Conservation (phyloP, 2,888 invertebrate genomes). For the Lysandra coridon region DNA sequence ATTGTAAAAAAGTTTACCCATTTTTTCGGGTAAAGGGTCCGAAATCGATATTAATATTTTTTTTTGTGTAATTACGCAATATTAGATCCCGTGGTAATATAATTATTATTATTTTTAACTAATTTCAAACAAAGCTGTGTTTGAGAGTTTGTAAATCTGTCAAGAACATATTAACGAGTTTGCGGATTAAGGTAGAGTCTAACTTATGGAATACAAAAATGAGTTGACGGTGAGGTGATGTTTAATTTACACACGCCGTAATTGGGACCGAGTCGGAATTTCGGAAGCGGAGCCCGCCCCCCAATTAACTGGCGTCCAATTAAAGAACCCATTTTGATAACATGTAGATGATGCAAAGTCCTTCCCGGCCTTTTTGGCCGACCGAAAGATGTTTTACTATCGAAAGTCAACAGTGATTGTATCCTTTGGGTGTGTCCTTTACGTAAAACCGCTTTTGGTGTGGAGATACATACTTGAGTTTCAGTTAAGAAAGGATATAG, state of each 20-base stretch:
- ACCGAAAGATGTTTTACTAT: background rate
- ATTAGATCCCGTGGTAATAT: no score
- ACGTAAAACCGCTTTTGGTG: background rate
- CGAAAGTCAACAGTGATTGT: background rate
- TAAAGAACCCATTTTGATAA: background rate
- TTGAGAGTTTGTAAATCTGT: background rate
- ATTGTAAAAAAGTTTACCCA: background rate
- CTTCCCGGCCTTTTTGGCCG: background rate
- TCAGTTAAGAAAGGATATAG: no score
- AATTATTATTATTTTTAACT: no score
- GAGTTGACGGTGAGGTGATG: background rate
- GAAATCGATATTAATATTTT: background rate
- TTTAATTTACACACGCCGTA: slow-evolving; percentile 9
- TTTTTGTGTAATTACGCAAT: no score
- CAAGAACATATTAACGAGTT: background rate
- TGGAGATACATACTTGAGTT: no score
- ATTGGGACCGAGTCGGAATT: background rate
- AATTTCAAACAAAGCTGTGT: no score
- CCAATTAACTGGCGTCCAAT: slow-evolving; percentile 5
- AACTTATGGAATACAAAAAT: background rate
- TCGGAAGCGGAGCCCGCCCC: background rate
- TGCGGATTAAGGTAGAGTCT: background rate
- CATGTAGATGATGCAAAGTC: background rate
- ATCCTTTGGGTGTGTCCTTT: background rate
- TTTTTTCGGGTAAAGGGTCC: background rate